Evolutionary conservation across 2,888 invertebrate genomes (phyloP).

Genomic region (Seira ritae): DNA sequence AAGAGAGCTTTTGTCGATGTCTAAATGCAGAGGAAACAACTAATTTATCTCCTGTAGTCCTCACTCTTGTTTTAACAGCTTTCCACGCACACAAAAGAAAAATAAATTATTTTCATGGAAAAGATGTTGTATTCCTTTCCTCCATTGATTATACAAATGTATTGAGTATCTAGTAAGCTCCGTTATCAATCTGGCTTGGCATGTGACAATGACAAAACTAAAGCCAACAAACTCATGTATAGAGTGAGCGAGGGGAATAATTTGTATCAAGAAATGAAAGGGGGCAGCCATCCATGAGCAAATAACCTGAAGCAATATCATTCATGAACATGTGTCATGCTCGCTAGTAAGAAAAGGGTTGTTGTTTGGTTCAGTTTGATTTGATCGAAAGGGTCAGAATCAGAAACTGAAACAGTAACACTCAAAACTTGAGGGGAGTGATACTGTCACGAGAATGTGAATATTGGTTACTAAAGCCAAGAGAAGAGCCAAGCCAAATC

Average conservation of each 20-base stretch:
- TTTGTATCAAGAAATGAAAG: no score
- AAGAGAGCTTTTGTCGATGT: background rate
- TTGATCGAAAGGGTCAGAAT: no score
- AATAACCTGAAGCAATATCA: no score
- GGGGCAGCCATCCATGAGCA: no score
- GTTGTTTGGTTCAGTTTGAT: no score
- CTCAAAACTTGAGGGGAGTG: no score
- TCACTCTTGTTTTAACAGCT: slow-evolving; percentile 32
- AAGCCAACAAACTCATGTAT: background rate
- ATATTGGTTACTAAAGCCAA: no score
- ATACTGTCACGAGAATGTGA: no score
- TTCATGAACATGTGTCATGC: no score
- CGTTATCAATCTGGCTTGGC: background rate
- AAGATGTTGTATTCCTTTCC: background rate
- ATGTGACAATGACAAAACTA: slow-evolving; percentile 19
- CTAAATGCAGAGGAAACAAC: background rate
- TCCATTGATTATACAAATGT: background rate
- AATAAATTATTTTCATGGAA: slow-evolving; percentile 1
- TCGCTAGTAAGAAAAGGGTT: no score
- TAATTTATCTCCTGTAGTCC: slow-evolving; percentile 26
- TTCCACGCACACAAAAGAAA: background rate
- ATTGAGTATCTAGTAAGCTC: no score
- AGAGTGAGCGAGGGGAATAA: no score
- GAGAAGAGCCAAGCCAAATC: background rate
- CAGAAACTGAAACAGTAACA: background rate